These are phyloP conservation scores for Peromyscus attwateri DNA, from an alignment of 2,797 vertebrate genomes.

Conservation along the genomic window DNA sequence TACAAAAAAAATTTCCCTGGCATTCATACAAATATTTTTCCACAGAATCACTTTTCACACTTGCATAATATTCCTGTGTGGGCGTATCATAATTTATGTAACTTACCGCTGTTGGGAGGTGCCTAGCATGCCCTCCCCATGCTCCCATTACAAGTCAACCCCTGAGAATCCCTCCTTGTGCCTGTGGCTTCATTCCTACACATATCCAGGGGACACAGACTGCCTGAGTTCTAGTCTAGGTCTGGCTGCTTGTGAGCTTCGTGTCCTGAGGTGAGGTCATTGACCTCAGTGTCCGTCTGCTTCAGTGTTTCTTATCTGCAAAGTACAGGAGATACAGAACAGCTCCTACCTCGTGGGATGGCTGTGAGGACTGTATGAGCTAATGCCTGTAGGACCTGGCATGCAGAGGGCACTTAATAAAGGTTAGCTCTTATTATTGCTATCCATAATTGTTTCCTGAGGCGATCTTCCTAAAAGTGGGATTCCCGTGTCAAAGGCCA, in stretches of 20 bases:
- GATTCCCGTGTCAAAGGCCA: slow-evolving; percentile 64
- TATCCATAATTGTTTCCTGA: slow-evolving; percentile 68
- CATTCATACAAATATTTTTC: background rate
- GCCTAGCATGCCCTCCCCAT: background rate
- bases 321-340: slow-evolving; percentile 37
- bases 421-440: slow-evolving; percentile 63
- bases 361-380: slow-evolving; percentile 34
- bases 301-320: slow-evolving; percentile 15
- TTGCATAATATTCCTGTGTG: slow-evolving; percentile 37
- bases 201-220: background rate
- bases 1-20: background rate
- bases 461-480: slow-evolving; percentile 74
- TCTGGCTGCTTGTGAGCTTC: slow-evolving; percentile 33
- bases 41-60: slow-evolving; percentile 60
- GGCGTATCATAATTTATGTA: background rate
- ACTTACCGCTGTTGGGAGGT: background rate
- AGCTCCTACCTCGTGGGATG: background rate
- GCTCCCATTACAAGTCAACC: background rate
- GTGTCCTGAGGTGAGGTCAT: slow-evolving; percentile 36
- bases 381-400: slow-evolving; percentile 12
- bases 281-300: slow-evolving; percentile 25
- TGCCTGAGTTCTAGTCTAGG: background rate
- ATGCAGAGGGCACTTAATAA: slow-evolving; percentile 5
- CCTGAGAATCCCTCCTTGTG: background rate
- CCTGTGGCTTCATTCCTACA: background rate